Base-by-base conservation (phyloP, 2,797 vertebrate species). In the Acanthornis magna region DNA sequence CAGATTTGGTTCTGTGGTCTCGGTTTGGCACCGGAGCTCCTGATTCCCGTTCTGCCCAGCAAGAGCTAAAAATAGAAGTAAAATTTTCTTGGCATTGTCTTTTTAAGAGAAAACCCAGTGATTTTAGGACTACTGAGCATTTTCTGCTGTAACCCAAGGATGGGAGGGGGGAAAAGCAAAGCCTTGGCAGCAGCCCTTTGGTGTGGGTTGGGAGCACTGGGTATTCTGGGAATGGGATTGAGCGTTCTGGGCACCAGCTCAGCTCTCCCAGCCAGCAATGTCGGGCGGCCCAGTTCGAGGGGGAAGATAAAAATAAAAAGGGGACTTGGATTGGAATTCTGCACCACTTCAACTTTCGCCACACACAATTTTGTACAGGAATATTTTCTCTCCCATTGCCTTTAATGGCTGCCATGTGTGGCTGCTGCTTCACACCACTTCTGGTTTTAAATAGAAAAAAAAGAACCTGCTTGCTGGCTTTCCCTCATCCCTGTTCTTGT, bases 381-480 rank as follows among this genome's bases (percentile, higher is more conserved):
- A 66, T 77, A 78, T 93, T 96, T 95, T 89, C 95, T 89, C 85
- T 89, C 91, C 95, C 42, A 42, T 96, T 94, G 76, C 95, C 90
- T 95, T 66, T 97, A 97, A 97, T 97, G 93, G 94, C 94, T 97
- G 95, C 97, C 97, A 97, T 96, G 96, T 97, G 97, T 95, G 94
- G 66, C 86, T 95, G 93, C 93, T 93, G 65, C 94, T 97, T 97
- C 92, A 77, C 84, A 61, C 92, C 63, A 29, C 80, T 73, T 63
- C 66, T n/a, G 75, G 43, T 65, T 88, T 79, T 67, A 74, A 66
- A 55, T 17, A 25, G 47, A 13, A 25, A 42, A 62, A 61, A 61
- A 51, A 75, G 72, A 68, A 91, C 84, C 91, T 91, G 87, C 87
- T 89, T 81, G 88, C 34, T 91, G 38, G 83, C 89, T 95, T 88